Evolutionary conservation across 2,888 invertebrate species (phyloP).

Genomic region (Lepidochitona cinerea): DNA sequence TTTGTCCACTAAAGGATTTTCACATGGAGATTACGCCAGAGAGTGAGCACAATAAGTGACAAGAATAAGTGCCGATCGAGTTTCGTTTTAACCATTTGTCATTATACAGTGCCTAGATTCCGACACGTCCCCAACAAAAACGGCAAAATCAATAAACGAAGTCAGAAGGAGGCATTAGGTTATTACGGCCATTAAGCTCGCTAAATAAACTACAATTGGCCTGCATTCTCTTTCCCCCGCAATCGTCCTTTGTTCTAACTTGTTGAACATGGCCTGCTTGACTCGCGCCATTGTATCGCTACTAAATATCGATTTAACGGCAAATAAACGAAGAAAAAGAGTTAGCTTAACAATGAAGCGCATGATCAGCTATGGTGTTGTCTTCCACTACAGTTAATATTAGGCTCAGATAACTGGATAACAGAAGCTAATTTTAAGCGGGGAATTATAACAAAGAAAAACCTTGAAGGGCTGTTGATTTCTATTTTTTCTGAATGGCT

Average conservation of each 20-base stretch:
- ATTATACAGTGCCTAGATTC: background rate
- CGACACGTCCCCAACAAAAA: background rate
- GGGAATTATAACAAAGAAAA: too few species aligned
- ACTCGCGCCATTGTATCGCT: too few species aligned
- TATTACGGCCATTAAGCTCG: background rate
- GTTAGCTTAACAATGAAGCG: too few species aligned
- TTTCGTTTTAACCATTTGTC: background rate
- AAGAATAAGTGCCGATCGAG: background rate
- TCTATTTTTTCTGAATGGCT: background rate
- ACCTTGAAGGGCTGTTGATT: background rate
- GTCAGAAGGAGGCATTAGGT: background rate
- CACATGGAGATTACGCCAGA: background rate
- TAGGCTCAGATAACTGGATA: background rate
- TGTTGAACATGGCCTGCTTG: background rate
- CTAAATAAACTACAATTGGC: too few species aligned
- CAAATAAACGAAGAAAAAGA: too few species aligned
- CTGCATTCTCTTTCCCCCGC: too few species aligned
- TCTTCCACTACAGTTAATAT: background rate
- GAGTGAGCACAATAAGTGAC: background rate
- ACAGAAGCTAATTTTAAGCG: background rate
- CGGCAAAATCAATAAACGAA: background rate
- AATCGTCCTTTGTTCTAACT: background rate
- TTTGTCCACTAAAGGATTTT: background rate
- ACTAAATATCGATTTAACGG: too few species aligned
- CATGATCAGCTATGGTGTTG: background rate